Percentiles rank a stretch among this genome's conserved stretches.
These are phyloP conservation scores for Lophotriccus pileatus DNA, from an alignment of 2,797 vertebrate species.

Conservation along the genomic window DNA sequence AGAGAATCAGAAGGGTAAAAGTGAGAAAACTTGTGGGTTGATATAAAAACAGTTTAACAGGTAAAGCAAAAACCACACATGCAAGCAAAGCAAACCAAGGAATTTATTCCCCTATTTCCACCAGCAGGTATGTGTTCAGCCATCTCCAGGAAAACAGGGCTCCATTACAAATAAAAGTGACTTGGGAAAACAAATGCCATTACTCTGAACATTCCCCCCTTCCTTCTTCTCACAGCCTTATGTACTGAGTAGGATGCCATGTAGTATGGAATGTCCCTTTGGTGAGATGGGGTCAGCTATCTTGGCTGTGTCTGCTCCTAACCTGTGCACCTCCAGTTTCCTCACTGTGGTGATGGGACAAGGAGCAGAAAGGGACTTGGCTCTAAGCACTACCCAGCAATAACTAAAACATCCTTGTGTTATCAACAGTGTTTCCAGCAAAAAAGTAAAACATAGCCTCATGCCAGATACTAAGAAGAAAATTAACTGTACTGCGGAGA, in stretches of 20 bases:
- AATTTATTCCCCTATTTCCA: not conserved
- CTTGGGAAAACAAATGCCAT: not conserved
- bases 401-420: not conserved
- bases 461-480: not conserved
- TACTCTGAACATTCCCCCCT: not conserved
- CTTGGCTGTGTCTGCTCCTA: not conserved
- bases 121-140: not conserved
- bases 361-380: not conserved
- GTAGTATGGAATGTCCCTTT: not conserved
- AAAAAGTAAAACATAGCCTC: not conserved
- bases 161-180: rapidly evolving
- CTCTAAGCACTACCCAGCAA: not conserved
- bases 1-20: not conserved
- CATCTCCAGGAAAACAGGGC: not conserved
- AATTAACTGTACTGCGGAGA: not conserved
- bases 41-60: not conserved
- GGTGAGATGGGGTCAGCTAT: not conserved
- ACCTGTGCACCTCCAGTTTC: not conserved
- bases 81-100: not conserved
- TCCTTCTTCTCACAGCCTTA: not conserved
- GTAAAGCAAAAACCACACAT: not conserved
- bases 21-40: not conserved
- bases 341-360: rapidly evolving
- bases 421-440: not conserved
- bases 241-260: not conserved